A percentile compares a stretch with the other conserved stretches of the same genome.
These are phyloP conservation scores for Pomatorhinus ruficollis DNA, from an alignment of 2,113 vertebrate species.

Conservation along the genomic window DNA sequence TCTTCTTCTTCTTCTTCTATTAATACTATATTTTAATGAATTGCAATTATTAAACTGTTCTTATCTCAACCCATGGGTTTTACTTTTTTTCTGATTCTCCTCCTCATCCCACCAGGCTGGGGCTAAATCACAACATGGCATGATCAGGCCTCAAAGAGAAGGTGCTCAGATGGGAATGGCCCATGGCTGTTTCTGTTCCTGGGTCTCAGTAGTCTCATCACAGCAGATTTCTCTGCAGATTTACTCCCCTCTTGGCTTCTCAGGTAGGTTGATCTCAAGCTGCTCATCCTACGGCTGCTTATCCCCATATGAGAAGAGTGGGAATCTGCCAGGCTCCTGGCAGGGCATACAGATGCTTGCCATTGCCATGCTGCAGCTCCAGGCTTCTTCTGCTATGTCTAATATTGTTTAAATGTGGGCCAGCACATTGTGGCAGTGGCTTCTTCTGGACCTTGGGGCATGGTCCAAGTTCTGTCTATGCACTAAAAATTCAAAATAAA, in stretches of 20 bases:
- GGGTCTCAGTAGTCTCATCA: neutral
- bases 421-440: neutral
- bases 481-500: neutral
- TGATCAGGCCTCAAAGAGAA: neutral
- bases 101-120: neutral
- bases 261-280: neutral
- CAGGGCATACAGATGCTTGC: fast-evolving
- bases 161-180: neutral
- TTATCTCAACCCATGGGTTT: neutral
- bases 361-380: neutral
- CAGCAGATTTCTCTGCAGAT: neutral
- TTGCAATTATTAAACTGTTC: neutral
- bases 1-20: too few relatives aligned
- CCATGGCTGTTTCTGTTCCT: neutral
- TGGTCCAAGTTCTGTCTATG: neutral
- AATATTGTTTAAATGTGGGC: neutral
- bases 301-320: neutral
- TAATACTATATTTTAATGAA: neutral
- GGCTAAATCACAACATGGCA: neutral
- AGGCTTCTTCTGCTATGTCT: neutral
- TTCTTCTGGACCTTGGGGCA: neutral
- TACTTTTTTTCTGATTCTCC: neutral
- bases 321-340: neutral
- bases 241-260: neutral
- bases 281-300: neutral